Conservation (phyloP, 2,113 vertebrate species). For the Nematolebias whitei region DNA sequence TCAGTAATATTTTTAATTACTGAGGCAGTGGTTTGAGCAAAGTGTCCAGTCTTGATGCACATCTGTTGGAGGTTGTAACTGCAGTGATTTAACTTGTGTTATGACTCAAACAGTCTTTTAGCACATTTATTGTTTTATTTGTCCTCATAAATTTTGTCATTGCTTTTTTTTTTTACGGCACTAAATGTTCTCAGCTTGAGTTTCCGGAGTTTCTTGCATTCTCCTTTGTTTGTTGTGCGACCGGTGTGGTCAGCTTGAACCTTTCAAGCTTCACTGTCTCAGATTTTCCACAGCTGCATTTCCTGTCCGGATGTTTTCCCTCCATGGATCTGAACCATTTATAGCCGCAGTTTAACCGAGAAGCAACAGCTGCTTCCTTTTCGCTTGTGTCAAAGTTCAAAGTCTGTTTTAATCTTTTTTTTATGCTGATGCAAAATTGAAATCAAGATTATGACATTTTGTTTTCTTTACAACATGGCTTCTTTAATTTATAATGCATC, state of each 20-base stretch:
- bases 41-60: too few species aligned
- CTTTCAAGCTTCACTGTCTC: constrained; percentile 5
- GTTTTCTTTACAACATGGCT: constrained; percentile 1
- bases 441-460: background rate
- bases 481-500: background rate
- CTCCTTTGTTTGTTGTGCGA: background rate
- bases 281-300: constrained; percentile 49
- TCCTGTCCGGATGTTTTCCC: constrained; percentile 44
- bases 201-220: too few species aligned
- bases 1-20: too few species aligned
- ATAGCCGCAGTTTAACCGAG: constrained; percentile 32
- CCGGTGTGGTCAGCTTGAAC: background rate
- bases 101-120: too few species aligned
- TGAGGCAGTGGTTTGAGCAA: too few species aligned
- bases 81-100: too few species aligned
- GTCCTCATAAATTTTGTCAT: background rate
- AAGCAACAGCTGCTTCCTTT: constrained; percentile 51
- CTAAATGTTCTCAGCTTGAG: background rate
- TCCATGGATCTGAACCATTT: constrained; percentile 10
- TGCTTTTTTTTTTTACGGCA: too few species aligned
- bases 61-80: too few species aligned
- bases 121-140: background rate
- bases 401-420: background rate
- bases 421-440: background rate
- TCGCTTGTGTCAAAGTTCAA: constrained; percentile 16